Evolutionary conservation across 1,140 invertebrate genomes (phyloP).

Genomic region (Laodelphax striatellus): DNA sequence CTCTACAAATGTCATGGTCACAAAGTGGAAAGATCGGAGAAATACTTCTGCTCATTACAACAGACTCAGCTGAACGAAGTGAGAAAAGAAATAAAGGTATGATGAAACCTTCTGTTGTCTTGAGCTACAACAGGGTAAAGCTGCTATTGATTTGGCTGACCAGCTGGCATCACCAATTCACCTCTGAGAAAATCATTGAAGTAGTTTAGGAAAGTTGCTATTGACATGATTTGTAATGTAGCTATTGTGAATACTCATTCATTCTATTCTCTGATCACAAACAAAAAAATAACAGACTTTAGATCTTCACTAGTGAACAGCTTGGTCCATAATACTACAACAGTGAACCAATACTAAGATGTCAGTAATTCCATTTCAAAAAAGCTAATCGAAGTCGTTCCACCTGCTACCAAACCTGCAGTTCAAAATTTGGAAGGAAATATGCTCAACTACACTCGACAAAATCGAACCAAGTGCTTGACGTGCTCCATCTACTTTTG

Average conservation of each 20-base stretch:
- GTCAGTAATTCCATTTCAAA: no score
- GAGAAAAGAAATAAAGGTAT: neutral
- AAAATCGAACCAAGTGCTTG: neutral
- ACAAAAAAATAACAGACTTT: neutral
- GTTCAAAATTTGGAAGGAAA: neutral
- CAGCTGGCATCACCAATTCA: constrained; percentile 30
- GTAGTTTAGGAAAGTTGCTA: constrained; percentile 30
- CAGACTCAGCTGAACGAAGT: neutral
- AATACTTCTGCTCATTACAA: neutral
- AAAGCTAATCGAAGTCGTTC: neutral
- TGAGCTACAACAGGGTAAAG: constrained; percentile 27
- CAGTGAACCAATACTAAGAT: neutral
- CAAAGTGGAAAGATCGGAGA: neutral
- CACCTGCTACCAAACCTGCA: neutral
- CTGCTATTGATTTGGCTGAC: constrained; percentile 30
- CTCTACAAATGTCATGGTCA: neutral
- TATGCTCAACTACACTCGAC: neutral
- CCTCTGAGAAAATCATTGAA: constrained; percentile 30
- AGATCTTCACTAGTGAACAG: neutral
- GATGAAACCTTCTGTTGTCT: neutral
- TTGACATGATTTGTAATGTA: constrained; percentile 19
- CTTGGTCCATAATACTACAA: neutral
- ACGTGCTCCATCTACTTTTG: neutral
- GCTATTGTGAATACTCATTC: constrained; percentile 27
- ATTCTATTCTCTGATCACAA: constrained; percentile 11